Evolutionary conservation across 2,797 vertebrate species (phyloP), one percentile per base, ranked within the genome.

Genomic region (Macropodus opercularis): DNA sequence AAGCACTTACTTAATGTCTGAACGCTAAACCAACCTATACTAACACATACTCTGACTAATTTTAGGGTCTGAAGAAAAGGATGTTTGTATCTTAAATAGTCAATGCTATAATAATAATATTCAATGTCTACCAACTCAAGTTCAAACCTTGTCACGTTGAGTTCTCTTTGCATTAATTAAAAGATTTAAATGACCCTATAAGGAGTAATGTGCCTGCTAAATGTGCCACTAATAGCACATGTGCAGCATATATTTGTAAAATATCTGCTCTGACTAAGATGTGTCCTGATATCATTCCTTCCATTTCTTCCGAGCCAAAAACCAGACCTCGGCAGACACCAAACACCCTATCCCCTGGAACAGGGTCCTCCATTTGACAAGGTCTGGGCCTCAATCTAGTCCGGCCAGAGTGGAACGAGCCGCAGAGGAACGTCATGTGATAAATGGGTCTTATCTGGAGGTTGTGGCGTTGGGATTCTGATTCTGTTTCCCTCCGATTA

Each of bases 371-470:
- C 74, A 82, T 86, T 87, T 75, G 79, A 85, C 78, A 64, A 71
- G 58, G 75, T 82, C 88, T 81, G 78, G 74, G 61, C 68, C 78
- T 77, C 72, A 79, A 71, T 88, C 84, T 87, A 77, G 62, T 78
- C 78, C 47, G 71, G 76, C 71, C 76, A 9, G 62, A 87, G 85
- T 23, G 22, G 42, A 85, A 83, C 59, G 32, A 81, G 50, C 53
- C 47, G 14, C 59, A 75, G 74, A 87, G 85, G 80, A 88, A 78
- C 55, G 70, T 69, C 85, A 80, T 84, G 86, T 91, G 92, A 93
- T 93, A 93, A 93, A 92, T 84, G 81, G 85, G 68, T 81, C 87
- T 92, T 94, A 93, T 90, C 88, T 92, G 83, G 69, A 85, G 85
- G 80, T 86, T 75, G 77, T 78, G 79, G 84, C 79, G 60, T 81